Percentiles rank a stretch among this genome's conserved stretches.
phyloP scores from a whole-genome alignment of 1,140 invertebrate species.

The Bombus confusus region DNA sequence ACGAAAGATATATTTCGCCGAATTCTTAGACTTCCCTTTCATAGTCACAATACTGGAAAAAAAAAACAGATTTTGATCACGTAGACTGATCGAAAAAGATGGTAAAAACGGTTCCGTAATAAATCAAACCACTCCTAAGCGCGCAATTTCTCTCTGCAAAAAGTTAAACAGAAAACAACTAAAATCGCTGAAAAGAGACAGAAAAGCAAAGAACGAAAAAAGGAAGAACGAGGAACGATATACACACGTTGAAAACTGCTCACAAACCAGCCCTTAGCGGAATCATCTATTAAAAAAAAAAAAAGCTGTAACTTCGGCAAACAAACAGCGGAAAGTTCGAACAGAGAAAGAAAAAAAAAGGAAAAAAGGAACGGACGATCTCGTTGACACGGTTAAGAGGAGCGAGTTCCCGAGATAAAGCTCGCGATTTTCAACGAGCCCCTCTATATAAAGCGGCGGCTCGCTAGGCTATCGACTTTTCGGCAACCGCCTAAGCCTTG shows the following conservation, averaged over 20 bases:
- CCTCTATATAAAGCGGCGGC: slow-evolving; percentile 4
- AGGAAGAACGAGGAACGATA: no score
- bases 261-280: not conserved
- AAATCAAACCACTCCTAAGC: no score
- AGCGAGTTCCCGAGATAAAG: slow-evolving; percentile 15
- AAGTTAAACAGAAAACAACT: no score
- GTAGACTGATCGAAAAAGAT: no score
- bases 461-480: slow-evolving; percentile 35
- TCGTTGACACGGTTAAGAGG: slow-evolving; percentile 14
- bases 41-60: no score
- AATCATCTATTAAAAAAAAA: not conserved
- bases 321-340: not conserved
- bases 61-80: no score
- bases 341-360: not conserved
- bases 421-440: not conserved
- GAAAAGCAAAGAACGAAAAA: no score
- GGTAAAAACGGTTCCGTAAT: no score
- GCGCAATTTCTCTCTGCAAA: no score
- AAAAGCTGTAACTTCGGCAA: not conserved
- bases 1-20: no score
- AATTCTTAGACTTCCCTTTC: no score
- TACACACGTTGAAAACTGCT: not conserved
- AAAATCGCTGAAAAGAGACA: no score
- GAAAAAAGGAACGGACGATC: not conserved
- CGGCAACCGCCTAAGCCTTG: slow-evolving; percentile 32